Base-by-base conservation (phyloP, 2,113 vertebrate species). In the Bombycilla garrulus region DNA sequence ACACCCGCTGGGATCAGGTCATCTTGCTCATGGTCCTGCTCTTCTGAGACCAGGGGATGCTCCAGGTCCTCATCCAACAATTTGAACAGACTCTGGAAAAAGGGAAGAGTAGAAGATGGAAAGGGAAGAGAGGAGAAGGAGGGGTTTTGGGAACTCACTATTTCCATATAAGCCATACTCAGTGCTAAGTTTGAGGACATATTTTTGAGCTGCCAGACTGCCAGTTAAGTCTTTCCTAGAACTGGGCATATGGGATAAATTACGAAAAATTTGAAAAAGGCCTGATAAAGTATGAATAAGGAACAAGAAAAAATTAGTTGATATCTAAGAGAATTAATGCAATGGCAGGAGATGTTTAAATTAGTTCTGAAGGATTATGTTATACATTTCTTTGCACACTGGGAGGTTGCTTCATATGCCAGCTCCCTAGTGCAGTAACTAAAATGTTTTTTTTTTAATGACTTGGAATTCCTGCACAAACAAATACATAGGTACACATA, bases 11-110 rank as follows among this genome's bases (percentile, higher is more conserved):
- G 92, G 26, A 53, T 61, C 54, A 42, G 40, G 7, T 78, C 81
- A 0, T 91, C 94, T n/a, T 84, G 66, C 9, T 96, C 89, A 2
- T 1, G 79, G 24, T 91, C 92, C 36, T 24, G 53, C 82, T 93
- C 95, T 84, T 96, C 95, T 25, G 95, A 80, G 5, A 36, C 36
- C 14, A 20, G n/a, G 29, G 83, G 40, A 11, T 70, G 91, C 57
- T 96, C 96, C 88, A 97, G 81, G 8, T 96, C 93, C 35, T 97
- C 96, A 11, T 97, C 89, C 4, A 97, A 36, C 40, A 96, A 23
- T 47, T 73, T 81, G 38, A 96, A 79, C 48, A 97, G 74, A 40
- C 51, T 73, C 97, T 97, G 93, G 24, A 78, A 88, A 66, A 86
- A 48, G 22, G 4, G 17, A 67, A 62, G 60, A 20, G 33, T 9